Evolutionary conservation across 2,888 invertebrate genomes (phyloP), one percentile per base, ranked within the genome.

Genomic region (Neoascia interrupta): DNA sequence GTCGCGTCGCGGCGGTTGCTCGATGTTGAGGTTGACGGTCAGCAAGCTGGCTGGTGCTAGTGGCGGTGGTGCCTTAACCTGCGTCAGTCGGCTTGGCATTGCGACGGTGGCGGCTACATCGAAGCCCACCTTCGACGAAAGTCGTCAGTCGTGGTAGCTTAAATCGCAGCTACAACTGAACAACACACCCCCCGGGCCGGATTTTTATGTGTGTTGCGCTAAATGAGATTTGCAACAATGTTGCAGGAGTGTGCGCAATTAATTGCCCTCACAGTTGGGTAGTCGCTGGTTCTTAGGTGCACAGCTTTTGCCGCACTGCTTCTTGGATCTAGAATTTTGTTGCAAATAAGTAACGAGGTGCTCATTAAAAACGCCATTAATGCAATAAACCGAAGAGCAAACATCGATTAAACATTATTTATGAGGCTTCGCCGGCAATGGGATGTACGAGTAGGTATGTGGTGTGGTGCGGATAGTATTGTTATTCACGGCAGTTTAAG

Each of bases 291-390:
- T 21, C 21, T 16, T 18, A 13, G 26, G 47, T 63, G 83, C 72
- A 61, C 31, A 21, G 11, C n/a, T 16, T 11, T 49, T 13, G n/a
- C n/a, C n/a, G 23, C 16, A 23, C n/a, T 28, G 31, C 34, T 49
- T 2, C 13, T 34, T 11, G 21, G 21, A n/a, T 51, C 58, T 83
- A 85, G 84, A 86, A 86, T 84, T 84, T 86, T 84, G 87, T 85
- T 87, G 86, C 87, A 86, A 87, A 85, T 85, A 83, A 75, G 81
- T 79, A 84, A 83, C 82, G 83, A 84, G 85, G 83, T 82, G 85
- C 87, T 88, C 88, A 88, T 88, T 88, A 87, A 88, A 88, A 87
- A 86, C 86, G 85, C 88, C 87, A 87, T 87, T 87, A 87, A 86
- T 85, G 87, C 86, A 87, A 87, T 88, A 88, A 87, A 87, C 86